A percentile compares a stretch with the other conserved stretches of the same genome.
Conservation (phyloP, 2,888 invertebrate species). For the Digitonthophagus gazella region DNA sequence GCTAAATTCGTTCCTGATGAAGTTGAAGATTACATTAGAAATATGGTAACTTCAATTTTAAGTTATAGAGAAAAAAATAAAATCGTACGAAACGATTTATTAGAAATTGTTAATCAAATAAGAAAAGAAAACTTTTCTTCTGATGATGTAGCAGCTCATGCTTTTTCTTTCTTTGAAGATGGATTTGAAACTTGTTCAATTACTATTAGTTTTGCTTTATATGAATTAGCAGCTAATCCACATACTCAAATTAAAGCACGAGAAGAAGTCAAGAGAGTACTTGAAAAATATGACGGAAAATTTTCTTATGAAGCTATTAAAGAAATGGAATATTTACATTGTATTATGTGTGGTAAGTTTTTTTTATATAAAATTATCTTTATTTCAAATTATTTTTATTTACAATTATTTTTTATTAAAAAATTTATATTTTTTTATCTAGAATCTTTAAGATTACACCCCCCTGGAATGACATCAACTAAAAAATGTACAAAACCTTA, state of each 20-base stretch:
- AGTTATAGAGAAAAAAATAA: constrained; percentile 46
- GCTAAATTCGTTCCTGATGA: constrained; percentile 9
- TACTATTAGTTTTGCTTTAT: constrained; percentile 46
- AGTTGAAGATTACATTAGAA: constrained; percentile 31
- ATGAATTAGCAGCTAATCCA: constrained; percentile 47
- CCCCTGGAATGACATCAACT: constrained; percentile 28
- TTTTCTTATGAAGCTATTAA: constrained; percentile 54
- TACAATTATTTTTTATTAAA: constrained; percentile 15
- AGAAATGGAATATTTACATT: constrained; percentile 45
- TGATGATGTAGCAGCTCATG: constrained; percentile 44
- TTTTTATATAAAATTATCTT: too few relatives aligned
- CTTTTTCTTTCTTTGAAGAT: constrained; percentile 50
- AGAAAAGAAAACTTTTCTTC: constrained; percentile 36
- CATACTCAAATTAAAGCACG: constrained; percentile 49
- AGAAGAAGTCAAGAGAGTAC: constrained; percentile 44
- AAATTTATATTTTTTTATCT: constrained; percentile 36
- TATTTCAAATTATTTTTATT: not conserved
- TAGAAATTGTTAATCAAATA: constrained; percentile 48
- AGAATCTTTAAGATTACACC: constrained; percentile 35
- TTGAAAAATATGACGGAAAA: constrained; percentile 41
- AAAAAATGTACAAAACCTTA: constrained; percentile 38
- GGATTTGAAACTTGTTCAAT: constrained; percentile 54
- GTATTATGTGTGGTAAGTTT: constrained; percentile 23
- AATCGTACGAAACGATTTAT: constrained; percentile 48
- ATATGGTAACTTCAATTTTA: constrained; percentile 45